phyloP scores from a whole-genome alignment of 2,797 vertebrate species.

The Psittacula derbiana region DNA sequence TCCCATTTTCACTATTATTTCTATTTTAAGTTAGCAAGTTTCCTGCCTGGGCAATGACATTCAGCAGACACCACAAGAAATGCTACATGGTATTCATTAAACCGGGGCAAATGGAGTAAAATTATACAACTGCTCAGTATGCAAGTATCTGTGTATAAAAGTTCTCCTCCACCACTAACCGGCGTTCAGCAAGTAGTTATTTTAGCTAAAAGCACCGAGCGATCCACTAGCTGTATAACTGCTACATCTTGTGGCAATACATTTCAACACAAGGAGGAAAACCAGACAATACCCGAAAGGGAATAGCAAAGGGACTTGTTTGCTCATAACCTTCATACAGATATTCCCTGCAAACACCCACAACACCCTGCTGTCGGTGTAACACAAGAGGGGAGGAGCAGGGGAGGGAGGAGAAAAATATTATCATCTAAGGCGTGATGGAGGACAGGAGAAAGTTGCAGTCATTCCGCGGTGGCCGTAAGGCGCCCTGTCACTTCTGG shows the following conservation, averaged over 20 bases:
- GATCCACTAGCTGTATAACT: constrained; percentile 71
- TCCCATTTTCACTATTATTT: neutral
- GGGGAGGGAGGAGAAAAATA: constrained; percentile 62
- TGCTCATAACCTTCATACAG: constrained; percentile 76
- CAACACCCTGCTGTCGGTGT: constrained; percentile 74
- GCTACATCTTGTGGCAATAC: constrained; percentile 81
- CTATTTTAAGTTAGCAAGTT: constrained; percentile 56
- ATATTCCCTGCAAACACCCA: constrained; percentile 74
- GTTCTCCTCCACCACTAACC: constrained; percentile 24
- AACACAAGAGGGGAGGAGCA: constrained; percentile 73
- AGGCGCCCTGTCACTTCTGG: constrained; percentile 67
- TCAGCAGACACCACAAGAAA: constrained; percentile 7
- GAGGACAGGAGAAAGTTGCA: constrained; percentile 79
- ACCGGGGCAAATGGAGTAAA: constrained; percentile 4
- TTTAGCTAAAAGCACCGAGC: constrained; percentile 53
- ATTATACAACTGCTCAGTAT: constrained; percentile 43
- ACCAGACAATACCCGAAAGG: constrained; percentile 75
- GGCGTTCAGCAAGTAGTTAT: constrained; percentile 63
- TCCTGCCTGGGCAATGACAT: neutral
- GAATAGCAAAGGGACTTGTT: constrained; percentile 69
- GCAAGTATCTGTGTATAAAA: constrained; percentile 33
- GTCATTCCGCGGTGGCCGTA: constrained; percentile 68
- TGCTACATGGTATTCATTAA: neutral
- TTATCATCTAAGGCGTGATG: constrained; percentile 69
- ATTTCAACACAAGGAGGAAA: constrained; percentile 68